A percentile compares a stretch with the other conserved stretches of the same genome.
These are phyloP conservation scores for Siniperca undulata DNA, from an alignment of 2,797 vertebrate species.

Conservation along the genomic window DNA sequence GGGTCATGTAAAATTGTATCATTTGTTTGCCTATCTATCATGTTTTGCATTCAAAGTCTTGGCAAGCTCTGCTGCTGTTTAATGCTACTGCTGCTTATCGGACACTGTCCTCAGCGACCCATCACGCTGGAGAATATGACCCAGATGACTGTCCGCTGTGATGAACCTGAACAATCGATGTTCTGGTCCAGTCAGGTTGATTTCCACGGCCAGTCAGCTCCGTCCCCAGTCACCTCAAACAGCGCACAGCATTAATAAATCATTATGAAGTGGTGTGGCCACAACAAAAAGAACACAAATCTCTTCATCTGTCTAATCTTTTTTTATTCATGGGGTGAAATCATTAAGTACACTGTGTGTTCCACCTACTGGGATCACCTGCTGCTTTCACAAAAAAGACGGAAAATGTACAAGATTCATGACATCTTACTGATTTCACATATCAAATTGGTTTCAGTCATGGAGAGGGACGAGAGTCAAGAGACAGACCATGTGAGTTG, in stretches of 20 bases:
- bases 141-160: constrained; percentile 27
- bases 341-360: neutral
- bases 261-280: neutral
- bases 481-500: neutral
- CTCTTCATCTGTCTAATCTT: neutral
- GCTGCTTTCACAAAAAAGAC: neutral
- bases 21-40: neutral
- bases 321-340: neutral
- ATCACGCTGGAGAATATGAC: constrained; percentile 38
- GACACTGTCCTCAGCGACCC: neutral
- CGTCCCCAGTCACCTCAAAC: neutral
- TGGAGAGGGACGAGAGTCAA: neutral
- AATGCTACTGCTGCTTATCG: constrained; percentile 5
- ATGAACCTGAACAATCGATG: constrained; percentile 52
- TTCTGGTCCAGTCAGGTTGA: constrained; percentile 51
- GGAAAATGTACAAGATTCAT: neutral
- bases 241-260: neutral
- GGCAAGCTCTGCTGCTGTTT: neutral
- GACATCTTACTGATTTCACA: neutral
- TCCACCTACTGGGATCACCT: neutral
- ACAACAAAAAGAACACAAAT: neutral
- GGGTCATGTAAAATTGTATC: neutral
- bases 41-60: neutral
- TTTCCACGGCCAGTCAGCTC: constrained; percentile 39
- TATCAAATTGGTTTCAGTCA: constrained; percentile 3